Evolutionary conservation across 2,113 vertebrate species (phyloP), one percentile per base, ranked within the genome.

Genomic region (Dipodomys stephensi): DNA sequence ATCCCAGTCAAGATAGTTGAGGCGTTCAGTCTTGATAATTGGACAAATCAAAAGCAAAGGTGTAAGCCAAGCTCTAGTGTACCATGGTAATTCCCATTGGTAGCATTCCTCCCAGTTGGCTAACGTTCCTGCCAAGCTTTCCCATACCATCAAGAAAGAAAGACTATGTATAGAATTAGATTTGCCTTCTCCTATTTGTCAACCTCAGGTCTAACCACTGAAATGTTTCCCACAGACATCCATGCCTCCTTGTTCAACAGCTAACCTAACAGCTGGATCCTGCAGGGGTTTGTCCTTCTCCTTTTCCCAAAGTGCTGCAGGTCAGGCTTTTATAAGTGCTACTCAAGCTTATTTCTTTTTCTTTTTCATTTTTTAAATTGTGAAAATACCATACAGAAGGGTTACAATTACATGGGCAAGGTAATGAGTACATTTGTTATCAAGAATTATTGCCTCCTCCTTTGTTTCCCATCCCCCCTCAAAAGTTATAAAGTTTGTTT

Each of bases 1-100:
- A 96, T 92, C 92, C 85, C 65, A 88, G 39, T 92, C 78, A 77
- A 77, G 46, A 68, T 6, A 72, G 35, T 49, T 82, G 74, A 88
- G 62, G 30, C 2, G 0, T 88, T 94, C 2, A 2, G 92, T 74
- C n/a, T 71, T 77, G 79, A 78, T 65, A 68, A 77, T 62, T 83
- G 39, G 78, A 87, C 39, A 84, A 91, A 68, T 10, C 28, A 32
- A 87, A 86, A 90, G 22, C 10, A 25, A 46, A 93, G 27, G 35
- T 7, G 32, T 4, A 9, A 91, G 60, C 27, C 82, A 92, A 92
- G 30, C 44, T 94, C 28, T 74, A n/a, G 71, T 65, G 25, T 35
- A 4, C 28, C 2, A 4, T 39, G 73, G 57, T 39, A 92, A 57
- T 65, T 57, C 78, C 20, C 28, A 18, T 30, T 28, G 32, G 23